Conservation (phyloP, 2,113 vertebrate species). For the Sapajus apella region DNA sequence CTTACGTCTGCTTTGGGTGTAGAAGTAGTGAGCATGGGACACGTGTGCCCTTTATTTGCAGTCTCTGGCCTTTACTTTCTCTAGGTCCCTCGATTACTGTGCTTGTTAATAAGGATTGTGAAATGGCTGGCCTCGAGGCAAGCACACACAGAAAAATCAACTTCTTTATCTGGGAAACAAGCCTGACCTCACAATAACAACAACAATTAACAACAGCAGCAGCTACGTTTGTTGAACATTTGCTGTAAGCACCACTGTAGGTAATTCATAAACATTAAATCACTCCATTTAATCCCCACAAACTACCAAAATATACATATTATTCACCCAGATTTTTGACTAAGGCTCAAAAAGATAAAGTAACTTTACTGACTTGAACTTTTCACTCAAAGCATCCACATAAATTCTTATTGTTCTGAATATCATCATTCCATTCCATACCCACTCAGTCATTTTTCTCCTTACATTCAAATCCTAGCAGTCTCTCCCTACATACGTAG, state of each 20-base stretch:
- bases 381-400: background rate
- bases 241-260: background rate
- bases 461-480: background rate
- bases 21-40: background rate
- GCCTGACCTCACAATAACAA: background rate
- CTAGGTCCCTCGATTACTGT: background rate
- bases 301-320: background rate
- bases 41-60: background rate
- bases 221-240: background rate
- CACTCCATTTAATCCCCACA: background rate
- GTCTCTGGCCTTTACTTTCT: background rate
- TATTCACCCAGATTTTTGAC: background rate
- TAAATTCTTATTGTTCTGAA: background rate
- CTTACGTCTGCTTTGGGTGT: background rate
- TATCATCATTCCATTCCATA: background rate
- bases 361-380: background rate
- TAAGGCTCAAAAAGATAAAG: background rate
- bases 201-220: background rate
- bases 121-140: background rate
- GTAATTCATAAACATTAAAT: background rate
- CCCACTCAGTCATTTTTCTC: background rate
- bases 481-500: background rate
- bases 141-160: background rate
- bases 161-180: conserved; percentile 8
- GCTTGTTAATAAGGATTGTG: background rate